phyloP scores from a whole-genome alignment of 2,888 invertebrate genomes.

The Pseudococcus longispinus region DNA sequence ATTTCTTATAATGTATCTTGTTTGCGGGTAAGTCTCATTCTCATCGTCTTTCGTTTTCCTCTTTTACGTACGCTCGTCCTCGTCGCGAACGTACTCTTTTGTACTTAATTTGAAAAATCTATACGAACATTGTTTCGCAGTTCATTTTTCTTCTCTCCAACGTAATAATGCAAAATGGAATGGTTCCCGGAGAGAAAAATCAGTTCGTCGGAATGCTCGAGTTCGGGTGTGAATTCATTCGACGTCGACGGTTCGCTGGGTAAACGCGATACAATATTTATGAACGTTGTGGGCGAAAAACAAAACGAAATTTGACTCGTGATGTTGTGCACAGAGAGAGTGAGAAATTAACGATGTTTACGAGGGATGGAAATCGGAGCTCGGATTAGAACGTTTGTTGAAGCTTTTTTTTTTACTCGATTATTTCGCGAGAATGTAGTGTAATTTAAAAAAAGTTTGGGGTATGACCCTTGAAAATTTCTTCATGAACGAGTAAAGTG shows the following conservation, averaged over 20 bases:
- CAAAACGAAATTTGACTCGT: not conserved
- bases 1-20: slow-evolving; percentile 45
- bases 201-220: not conserved
- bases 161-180: slow-evolving; percentile 20
- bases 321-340: not conserved
- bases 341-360: not conserved
- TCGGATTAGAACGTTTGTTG: too few species aligned
- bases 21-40: slow-evolving; percentile 21
- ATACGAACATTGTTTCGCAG: slow-evolving; percentile 29
- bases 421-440: too few species aligned
- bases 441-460: too few species aligned
- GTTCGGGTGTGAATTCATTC: not conserved
- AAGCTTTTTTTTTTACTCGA: too few species aligned
- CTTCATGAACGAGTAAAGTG: too few species aligned
- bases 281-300: not conserved
- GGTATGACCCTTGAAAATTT: too few species aligned
- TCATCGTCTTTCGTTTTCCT: not conserved
- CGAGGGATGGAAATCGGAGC: not conserved
- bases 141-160: slow-evolving; percentile 23
- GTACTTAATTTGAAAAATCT: slow-evolving; percentile 31
- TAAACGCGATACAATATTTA: slow-evolving; percentile 24
- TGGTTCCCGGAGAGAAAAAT: not conserved
- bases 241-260: not conserved
- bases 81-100: not conserved
- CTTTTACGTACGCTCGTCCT: not conserved